A percentile compares a stretch with the other conserved stretches of the same genome.
Evolutionary conservation across 2,888 invertebrate genomes (phyloP).

Genomic region (Anaspis maculata): DNA sequence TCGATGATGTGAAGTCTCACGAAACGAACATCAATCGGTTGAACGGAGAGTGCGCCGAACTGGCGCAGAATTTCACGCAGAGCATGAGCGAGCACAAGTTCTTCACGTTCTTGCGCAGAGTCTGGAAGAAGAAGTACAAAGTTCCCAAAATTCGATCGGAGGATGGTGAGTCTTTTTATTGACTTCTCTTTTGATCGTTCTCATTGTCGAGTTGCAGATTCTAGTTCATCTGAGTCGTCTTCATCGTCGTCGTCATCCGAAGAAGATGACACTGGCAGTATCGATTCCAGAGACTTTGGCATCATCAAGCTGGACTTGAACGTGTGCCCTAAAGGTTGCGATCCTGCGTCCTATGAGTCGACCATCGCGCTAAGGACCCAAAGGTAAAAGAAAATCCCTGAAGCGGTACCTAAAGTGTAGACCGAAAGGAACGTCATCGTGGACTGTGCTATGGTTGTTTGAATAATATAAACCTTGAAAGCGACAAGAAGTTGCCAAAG

Average conservation of each 20-base stretch:
- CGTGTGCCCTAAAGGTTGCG: slow-evolving; percentile 64
- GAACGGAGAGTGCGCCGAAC: slow-evolving; percentile 42
- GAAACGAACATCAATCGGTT: slow-evolving; percentile 40
- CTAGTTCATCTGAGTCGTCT: slow-evolving; percentile 28
- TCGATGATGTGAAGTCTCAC: slow-evolving; percentile 47
- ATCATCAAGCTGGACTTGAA: slow-evolving; percentile 62
- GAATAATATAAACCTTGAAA: too few species aligned
- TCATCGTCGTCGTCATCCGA: slow-evolving; percentile 50
- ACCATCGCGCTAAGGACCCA: slow-evolving; percentile 56
- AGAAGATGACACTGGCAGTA: slow-evolving; percentile 49
- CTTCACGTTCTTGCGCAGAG: slow-evolving; percentile 66
- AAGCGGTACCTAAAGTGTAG: too few species aligned
- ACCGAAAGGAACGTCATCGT: too few species aligned
- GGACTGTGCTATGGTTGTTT: too few species aligned
- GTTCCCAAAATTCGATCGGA: slow-evolving; percentile 53
- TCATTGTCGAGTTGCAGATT: slow-evolving; percentile 6
- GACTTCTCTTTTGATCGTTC: background rate
- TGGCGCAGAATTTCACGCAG: slow-evolving; percentile 49
- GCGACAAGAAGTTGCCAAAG: too few species aligned
- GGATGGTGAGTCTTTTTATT: slow-evolving; percentile 36
- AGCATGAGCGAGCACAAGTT: slow-evolving; percentile 64
- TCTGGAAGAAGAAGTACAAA: slow-evolving; percentile 77
- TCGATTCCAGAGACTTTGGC: slow-evolving; percentile 58
- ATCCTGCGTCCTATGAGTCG: slow-evolving; percentile 56
- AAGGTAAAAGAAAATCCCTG: slow-evolving; percentile 44